Evolutionary conservation across 2,113 vertebrate genomes (phyloP).

Genomic region (Hylia prasina): DNA sequence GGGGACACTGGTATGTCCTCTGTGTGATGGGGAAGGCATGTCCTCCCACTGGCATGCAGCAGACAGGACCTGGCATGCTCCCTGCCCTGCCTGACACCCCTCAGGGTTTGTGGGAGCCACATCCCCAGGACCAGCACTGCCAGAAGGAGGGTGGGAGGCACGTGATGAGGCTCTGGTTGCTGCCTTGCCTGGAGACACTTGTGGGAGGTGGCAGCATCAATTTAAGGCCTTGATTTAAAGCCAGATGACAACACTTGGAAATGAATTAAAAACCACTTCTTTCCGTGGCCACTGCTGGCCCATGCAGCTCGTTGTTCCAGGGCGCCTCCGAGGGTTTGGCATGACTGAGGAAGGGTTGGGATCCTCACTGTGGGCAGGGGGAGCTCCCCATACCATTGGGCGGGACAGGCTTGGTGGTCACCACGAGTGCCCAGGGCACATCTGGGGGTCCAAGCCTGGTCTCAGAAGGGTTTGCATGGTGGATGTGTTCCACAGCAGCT

Average conservation of each 20-base stretch:
- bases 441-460: fast-evolving
- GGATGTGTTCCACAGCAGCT: constrained; percentile 11
- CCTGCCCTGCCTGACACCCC: neutral
- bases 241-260: constrained; percentile 59
- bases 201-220: constrained; percentile 43
- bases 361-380: neutral
- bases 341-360: neutral
- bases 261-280: constrained; percentile 44
- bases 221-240: constrained; percentile 45
- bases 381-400: fast-evolving
- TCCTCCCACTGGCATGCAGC: neutral
- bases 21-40: fast-evolving
- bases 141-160: neutral
- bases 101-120: neutral
- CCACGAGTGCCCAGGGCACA: neutral
- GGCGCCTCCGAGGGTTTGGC: neutral
- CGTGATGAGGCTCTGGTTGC: neutral
- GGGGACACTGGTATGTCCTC: neutral
- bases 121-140: neutral
- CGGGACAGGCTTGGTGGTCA: neutral
- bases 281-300: constrained; percentile 42
- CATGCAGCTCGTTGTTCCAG: neutral
- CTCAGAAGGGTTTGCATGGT: neutral
- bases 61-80: neutral
- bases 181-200: constrained; percentile 23